phyloP scores from a whole-genome alignment of 2,888 invertebrate genomes.

The Eulithis prunata region DNA sequence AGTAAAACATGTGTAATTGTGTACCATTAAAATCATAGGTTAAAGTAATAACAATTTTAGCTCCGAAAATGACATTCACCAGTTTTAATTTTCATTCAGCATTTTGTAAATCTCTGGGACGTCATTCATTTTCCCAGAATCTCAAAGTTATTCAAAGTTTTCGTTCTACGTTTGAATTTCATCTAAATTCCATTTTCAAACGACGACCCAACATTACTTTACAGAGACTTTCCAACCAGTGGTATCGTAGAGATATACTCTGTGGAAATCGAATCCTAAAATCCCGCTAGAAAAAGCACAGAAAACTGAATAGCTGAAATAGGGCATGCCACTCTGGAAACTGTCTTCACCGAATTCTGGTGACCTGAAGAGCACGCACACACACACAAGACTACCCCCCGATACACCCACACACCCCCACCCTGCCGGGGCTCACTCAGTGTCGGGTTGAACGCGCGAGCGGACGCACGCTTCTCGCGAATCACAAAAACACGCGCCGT shows the following conservation, averaged over 20 bases:
- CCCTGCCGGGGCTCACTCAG: constrained; percentile 53
- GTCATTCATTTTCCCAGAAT: not conserved
- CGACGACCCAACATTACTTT: not conserved
- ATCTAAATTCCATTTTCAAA: constrained; percentile 7
- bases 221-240: not conserved
- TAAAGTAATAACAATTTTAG: no score
- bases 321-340: constrained; percentile 67
- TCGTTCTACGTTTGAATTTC: constrained; percentile 1
- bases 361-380: constrained; percentile 72
- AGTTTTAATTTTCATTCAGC: not conserved
- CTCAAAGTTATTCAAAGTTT: constrained; percentile 4
- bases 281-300: constrained; percentile 35
- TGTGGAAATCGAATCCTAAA: constrained; percentile 16
- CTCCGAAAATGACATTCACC: not conserved
- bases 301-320: constrained; percentile 51
- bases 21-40: no score
- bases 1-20: no score
- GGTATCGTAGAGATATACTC: not conserved
- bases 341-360: constrained; percentile 76
- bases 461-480: constrained; percentile 43
- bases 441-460: constrained; percentile 53
- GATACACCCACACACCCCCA: constrained; percentile 43
- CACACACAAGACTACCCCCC: constrained; percentile 54
- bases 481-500: constrained; percentile 29
- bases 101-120: constrained; percentile 1